These are phyloP conservation scores for Uropsilus gracilis DNA, from an alignment of 2,113 vertebrate species.

Conservation along the genomic window DNA sequence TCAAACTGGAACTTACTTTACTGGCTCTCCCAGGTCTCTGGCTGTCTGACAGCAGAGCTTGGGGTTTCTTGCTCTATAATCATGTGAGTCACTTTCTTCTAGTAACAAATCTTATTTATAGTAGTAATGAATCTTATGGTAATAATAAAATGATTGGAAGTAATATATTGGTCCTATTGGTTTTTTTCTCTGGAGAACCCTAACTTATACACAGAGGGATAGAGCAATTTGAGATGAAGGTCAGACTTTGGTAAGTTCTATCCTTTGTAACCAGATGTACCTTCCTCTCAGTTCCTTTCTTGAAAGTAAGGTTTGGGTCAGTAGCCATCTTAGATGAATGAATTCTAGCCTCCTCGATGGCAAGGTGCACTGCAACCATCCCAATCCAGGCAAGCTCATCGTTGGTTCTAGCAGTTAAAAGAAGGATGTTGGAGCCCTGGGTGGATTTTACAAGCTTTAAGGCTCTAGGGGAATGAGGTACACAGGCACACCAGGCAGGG, in stretches of 20 bases:
- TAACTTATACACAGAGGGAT: background rate
- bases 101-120: background rate
- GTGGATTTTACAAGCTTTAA: too few relatives aligned
- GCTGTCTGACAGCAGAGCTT: background rate
- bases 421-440: too few relatives aligned
- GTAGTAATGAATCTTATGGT: background rate
- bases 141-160: background rate
- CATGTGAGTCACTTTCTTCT: background rate
- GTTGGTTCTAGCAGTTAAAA: too few relatives aligned
- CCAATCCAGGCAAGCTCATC: too few relatives aligned
- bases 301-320: background rate
- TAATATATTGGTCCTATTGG: background rate
- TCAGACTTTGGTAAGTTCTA: background rate
- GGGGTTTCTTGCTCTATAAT: background rate
- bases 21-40: background rate
- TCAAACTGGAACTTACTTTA: background rate
- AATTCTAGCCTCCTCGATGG: conserved; percentile 38
- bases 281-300: background rate
- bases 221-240: background rate
- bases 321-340: background rate
- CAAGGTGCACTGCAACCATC: background rate
- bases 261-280: background rate
- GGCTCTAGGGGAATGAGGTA: too few relatives aligned
- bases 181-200: background rate
- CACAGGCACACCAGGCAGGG: too few relatives aligned